Conservation (phyloP, 2,888 invertebrate genomes). For the Pomacea canaliculata region DNA sequence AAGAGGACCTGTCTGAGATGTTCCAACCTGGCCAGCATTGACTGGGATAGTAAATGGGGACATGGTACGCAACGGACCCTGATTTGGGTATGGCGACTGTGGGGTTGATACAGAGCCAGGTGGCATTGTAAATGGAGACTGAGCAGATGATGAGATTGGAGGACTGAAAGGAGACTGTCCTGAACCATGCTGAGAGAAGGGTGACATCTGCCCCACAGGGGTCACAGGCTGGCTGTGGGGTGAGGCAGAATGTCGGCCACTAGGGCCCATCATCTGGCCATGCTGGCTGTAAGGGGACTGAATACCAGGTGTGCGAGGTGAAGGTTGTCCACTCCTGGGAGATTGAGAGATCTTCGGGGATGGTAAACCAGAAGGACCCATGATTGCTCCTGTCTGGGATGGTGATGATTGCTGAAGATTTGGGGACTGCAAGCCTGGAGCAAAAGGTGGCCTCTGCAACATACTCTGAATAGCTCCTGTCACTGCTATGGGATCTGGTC, state of each 20-base stretch:
- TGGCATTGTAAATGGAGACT: conserved; percentile 40
- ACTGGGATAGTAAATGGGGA: conserved; percentile 49
- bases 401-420: conserved; percentile 42
- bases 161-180: conserved; percentile 56
- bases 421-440: conserved; percentile 46
- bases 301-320: conserved; percentile 59
- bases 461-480: conserved; percentile 30
- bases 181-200: conserved; percentile 49
- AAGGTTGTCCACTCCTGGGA: conserved; percentile 54
- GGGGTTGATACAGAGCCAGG: conserved; percentile 41
- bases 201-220: conserved; percentile 48
- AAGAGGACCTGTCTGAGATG: conserved; percentile 18
- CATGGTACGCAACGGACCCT: conserved; percentile 33
- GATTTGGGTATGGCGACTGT: conserved; percentile 49
- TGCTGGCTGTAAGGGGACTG: conserved; percentile 55
- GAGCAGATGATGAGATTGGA: conserved; percentile 35
- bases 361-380: conserved; percentile 45
- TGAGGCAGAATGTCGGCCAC: conserved; percentile 35
- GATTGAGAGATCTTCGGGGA: conserved; percentile 54
- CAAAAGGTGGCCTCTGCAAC: conserved; percentile 40
- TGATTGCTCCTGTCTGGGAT: conserved; percentile 29
- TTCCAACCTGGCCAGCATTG: conserved; percentile 33
- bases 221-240: conserved; percentile 41
- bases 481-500: conserved; percentile 21
- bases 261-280: conserved; percentile 35